Percentiles rank a stretch among this genome's conserved stretches.
These are phyloP conservation scores for Mythimna loreyi DNA, from an alignment of 2,888 invertebrate species.

Conservation along the genomic window DNA sequence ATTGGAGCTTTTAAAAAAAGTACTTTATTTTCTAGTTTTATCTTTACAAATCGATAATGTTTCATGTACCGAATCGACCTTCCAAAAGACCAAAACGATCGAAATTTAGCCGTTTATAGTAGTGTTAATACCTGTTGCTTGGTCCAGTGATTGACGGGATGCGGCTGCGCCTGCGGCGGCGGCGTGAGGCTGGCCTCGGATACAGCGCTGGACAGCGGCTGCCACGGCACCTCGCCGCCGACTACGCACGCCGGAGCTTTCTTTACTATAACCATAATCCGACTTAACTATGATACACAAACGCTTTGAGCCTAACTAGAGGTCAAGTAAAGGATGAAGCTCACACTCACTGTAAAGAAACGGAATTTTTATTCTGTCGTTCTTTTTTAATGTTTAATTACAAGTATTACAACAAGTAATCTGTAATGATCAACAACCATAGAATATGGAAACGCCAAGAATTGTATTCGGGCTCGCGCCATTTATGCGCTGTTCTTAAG, in stretches of 20 bases:
- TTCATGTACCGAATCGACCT: too few species aligned
- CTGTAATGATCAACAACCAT: too few species aligned
- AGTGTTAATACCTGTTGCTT: constrained; percentile 91
- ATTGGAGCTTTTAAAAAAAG: too few species aligned
- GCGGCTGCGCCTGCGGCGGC: constrained; percentile 80
- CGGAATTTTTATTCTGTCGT: too few species aligned
- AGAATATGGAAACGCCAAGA: too few species aligned
- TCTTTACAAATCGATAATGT: too few species aligned
- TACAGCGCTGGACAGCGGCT: constrained; percentile 88
- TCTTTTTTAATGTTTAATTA: too few species aligned
- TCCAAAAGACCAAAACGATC: too few species aligned
- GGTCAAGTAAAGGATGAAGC: constrained; percentile 12
- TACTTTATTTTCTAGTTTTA: too few species aligned
- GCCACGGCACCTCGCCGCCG: constrained; percentile 90
- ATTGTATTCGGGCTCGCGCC: background rate
- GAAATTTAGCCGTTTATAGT: too few species aligned
- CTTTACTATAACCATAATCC: constrained; percentile 87
- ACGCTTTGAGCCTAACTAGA: constrained; percentile 24
- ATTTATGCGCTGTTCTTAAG: background rate
- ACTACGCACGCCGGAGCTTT: constrained; percentile 90
- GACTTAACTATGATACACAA: constrained; percentile 46
- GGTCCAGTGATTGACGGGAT: constrained; percentile 91
- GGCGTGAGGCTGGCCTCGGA: constrained; percentile 86
- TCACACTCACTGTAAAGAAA: constrained; percentile 4
- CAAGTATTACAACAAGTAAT: too few species aligned